Evolutionary conservation across 2,113 vertebrate genomes (phyloP).

Genomic region (Gnathonemus echidnorhynchus): DNA sequence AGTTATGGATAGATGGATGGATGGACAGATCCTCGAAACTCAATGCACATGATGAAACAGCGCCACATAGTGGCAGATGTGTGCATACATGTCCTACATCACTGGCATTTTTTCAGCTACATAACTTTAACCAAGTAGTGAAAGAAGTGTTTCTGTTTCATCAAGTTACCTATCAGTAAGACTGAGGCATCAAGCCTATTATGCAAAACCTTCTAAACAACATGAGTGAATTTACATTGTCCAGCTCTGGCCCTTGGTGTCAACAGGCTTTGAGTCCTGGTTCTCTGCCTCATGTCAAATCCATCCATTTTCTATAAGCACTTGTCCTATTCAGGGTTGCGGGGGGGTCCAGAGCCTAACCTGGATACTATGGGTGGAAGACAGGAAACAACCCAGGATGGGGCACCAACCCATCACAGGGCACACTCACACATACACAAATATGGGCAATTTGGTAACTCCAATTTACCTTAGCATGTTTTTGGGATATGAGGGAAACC

Average conservation of each 20-base stretch:
- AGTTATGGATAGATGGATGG: not conserved
- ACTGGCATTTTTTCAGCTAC: not conserved
- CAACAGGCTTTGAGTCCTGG: not conserved
- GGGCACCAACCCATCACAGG: not conserved
- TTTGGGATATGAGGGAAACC: not conserved
- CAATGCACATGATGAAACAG: not conserved
- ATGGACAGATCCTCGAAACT: not conserved
- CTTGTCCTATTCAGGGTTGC: not conserved
- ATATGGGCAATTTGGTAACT: not conserved
- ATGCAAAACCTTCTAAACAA: not conserved
- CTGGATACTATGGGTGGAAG: not conserved
- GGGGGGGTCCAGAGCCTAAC: not conserved
- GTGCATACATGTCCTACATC: not conserved
- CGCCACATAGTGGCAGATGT: not conserved
- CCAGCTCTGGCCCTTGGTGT: not conserved
- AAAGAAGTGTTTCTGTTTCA: not conserved
- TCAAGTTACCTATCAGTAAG: not conserved
- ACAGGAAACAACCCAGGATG: not conserved
- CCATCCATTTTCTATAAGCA: not conserved
- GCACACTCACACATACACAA: not conserved
- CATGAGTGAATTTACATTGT: not conserved
- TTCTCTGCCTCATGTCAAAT: not conserved
- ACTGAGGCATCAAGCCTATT: not conserved
- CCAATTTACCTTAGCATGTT: not conserved
- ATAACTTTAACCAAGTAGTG: not conserved